Conservation (phyloP, 1,140 invertebrate genomes). For the Papilio xuthus region DNA sequence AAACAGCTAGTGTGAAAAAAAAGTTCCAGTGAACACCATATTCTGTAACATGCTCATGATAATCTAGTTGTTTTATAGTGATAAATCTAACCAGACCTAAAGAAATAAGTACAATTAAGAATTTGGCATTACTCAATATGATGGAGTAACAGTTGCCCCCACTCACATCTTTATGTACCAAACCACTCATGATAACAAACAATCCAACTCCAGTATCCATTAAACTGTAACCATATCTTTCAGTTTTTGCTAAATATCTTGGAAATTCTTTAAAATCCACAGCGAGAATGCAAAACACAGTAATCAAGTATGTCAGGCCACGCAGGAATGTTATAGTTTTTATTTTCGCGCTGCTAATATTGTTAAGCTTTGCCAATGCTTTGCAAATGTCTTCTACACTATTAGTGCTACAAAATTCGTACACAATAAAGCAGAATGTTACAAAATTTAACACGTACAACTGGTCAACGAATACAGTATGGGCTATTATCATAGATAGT, state of each 20-base stretch:
- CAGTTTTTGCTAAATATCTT: slow-evolving; percentile 91
- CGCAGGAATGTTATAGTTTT: slow-evolving; percentile 86
- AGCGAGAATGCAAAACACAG: slow-evolving; percentile 92
- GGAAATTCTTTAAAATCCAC: slow-evolving; percentile 96
- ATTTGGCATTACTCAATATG: slow-evolving; percentile 58
- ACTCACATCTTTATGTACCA: slow-evolving; percentile 83
- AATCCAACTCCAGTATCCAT: slow-evolving; percentile 98
- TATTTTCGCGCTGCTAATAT: slow-evolving; percentile 65
- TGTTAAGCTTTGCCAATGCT: slow-evolving; percentile 42
- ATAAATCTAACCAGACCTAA: slow-evolving; percentile 88
- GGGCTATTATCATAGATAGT: slow-evolving; percentile 78
- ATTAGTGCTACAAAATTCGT: slow-evolving; percentile 53
- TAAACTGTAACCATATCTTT: slow-evolving; percentile 92
- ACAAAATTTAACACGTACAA: slow-evolving; percentile 56
- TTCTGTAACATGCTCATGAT: slow-evolving; percentile 93
- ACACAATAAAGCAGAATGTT: slow-evolving; percentile 51
- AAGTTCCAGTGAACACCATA: slow-evolving; percentile 99
- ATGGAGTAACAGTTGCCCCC: slow-evolving; percentile 62
- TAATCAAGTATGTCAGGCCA: slow-evolving; percentile 87
- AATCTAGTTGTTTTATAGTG: slow-evolving; percentile 86
- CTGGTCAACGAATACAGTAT: slow-evolving; percentile 72
- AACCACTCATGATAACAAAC: slow-evolving; percentile 93
- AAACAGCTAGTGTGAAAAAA: slow-evolving; percentile 94
- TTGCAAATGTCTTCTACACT: slow-evolving; percentile 33
- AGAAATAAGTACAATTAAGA: slow-evolving; percentile 82